phyloP scores from a whole-genome alignment of 2,888 invertebrate species.

The Marronus borbonicus region DNA sequence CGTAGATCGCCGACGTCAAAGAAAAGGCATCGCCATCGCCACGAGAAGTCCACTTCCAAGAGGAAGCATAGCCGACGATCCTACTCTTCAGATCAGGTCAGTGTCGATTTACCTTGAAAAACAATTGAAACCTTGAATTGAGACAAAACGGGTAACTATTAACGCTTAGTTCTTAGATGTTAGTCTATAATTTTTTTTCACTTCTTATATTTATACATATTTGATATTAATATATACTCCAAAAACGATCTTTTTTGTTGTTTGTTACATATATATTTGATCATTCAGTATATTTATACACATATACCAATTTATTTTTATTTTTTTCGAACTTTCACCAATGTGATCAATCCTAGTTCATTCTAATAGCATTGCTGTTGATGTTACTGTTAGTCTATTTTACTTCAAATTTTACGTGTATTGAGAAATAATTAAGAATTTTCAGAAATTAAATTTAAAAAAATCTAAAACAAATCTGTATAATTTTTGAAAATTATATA shows the following conservation, averaged over 20 bases:
- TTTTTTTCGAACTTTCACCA: no score
- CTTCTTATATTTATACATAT: neutral
- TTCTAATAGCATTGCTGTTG: no score
- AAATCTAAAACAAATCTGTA: no score
- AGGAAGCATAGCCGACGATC: constrained; percentile 69
- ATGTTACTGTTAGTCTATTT: no score
- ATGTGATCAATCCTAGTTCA: no score
- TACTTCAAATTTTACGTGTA: no score
- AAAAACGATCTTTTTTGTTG: neutral
- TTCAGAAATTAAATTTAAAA: no score
- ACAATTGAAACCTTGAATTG: neutral
- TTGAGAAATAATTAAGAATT: no score
- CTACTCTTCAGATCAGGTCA: constrained; percentile 70
- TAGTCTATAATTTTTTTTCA: constrained; percentile 13
- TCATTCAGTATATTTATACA: neutral
- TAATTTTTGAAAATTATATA: no score
- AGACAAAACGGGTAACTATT: constrained; percentile 39
- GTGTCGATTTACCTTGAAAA: constrained; percentile 47
- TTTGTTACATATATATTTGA: constrained; percentile 7
- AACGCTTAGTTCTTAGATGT: constrained; percentile 28
- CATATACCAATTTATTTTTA: no score
- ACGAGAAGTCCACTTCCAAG: constrained; percentile 70
- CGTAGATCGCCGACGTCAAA: constrained; percentile 87
- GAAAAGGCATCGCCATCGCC: constrained; percentile 81
- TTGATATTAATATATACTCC: neutral